Percentiles rank a stretch among this genome's conserved stretches.
These are phyloP conservation scores for Drosophila trichaetosa DNA, from an alignment of 2,888 invertebrate genomes.

Conservation along the genomic window DNA sequence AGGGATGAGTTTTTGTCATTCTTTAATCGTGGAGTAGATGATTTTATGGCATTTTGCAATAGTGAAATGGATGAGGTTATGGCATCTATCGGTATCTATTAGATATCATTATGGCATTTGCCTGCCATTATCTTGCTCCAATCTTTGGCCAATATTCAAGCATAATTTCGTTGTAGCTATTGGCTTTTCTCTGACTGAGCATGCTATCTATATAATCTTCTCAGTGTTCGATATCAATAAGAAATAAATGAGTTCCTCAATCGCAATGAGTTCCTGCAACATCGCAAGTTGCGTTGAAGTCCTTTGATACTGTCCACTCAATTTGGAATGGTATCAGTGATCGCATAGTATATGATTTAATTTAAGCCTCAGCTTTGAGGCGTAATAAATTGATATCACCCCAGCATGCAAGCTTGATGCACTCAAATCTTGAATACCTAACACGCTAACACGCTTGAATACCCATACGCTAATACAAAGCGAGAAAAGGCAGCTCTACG, in stretches of 20 bases:
- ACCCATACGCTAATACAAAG: conserved; percentile 5
- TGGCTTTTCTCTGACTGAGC: conserved; percentile 16
- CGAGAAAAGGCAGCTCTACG: conserved; percentile 10
- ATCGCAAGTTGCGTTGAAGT: conserved; percentile 1
- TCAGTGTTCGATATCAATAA: conserved; percentile 48
- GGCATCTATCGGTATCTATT: conserved; percentile 31
- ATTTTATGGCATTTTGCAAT: conserved; percentile 44
- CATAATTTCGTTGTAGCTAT: conserved; percentile 35
- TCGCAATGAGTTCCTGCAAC: conserved; percentile 33
- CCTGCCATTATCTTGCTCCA: conserved; percentile 33
- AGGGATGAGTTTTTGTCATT: conserved; percentile 27
- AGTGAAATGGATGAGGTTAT: conserved; percentile 38
- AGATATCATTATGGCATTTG: conserved; percentile 40
- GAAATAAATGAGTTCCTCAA: conserved; percentile 25
- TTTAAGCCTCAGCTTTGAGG: neutral
- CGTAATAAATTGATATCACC: conserved; percentile 27
- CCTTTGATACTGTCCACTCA: neutral
- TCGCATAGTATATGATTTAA: neutral
- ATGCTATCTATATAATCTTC: conserved; percentile 48
- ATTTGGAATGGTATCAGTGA: neutral
- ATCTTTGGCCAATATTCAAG: conserved; percentile 38
- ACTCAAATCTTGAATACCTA: conserved; percentile 6
- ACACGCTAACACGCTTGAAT: too few species aligned
- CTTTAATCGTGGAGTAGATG: conserved; percentile 1
- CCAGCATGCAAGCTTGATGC: conserved; percentile 14